Evolutionary conservation across 2,113 vertebrate species (phyloP), one percentile per base, ranked within the genome.

Genomic region (Strix aluco): DNA sequence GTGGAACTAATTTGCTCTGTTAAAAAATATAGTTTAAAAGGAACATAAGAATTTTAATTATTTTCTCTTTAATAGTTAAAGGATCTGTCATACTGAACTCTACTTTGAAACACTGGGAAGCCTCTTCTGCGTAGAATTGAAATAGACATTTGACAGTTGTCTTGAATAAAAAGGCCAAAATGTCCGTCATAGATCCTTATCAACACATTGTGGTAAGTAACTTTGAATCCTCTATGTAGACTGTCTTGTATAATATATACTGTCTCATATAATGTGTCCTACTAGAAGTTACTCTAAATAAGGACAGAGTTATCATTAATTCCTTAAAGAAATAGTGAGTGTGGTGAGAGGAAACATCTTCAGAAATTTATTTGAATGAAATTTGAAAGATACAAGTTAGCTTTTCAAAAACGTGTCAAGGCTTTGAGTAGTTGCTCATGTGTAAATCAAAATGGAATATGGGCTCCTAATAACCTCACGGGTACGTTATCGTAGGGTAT

Each of bases 191-290:
- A 97, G 98, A 99, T 96, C 99, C 99, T 47, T 99, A 98, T 94
- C 98, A 99, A 87, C 98, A 98, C 87, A 99, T 99, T 92, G 99
- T 99, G 96, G 99, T 99, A 97, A 99, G 99, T 99, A 91, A 54
- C 62, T 71, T 70, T 96, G 81, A 74, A 42, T 94, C 32, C 70
- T 86, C 42, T 22, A 5, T 79, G 8, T 58, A 9, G 46, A 2
- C 11, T 25, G 5, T 55, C 32, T 75, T 52, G 27, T 86, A 6
- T 71, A 63, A 22, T 85, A 15, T 40, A 15, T 61, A 5, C 15
- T 81, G 19, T 52, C 80, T 86, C 5, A 8, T 81, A 11, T 52
- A 47, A 32, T 44, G 13, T 66, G 34, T 57, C 11, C 12, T 82
- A 3, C 55, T 32, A 52, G 25, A 67, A 86, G 42, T 55, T 86